A percentile compares a stretch with the other conserved stretches of the same genome.
These are phyloP conservation scores for Anguilla megastoma DNA, from an alignment of 2,797 vertebrate genomes.

Conservation along the genomic window DNA sequence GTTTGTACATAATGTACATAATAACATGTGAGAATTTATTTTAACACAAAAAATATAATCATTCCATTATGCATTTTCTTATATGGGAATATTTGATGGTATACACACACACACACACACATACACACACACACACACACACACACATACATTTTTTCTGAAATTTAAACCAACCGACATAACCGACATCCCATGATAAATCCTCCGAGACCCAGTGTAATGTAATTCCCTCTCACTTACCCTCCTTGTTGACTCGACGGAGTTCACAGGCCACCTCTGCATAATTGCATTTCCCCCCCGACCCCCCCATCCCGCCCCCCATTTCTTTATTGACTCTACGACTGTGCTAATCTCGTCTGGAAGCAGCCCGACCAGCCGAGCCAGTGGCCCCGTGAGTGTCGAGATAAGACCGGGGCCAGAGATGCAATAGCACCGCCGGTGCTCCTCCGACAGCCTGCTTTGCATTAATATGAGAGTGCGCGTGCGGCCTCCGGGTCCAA, in stretches of 20 bases:
- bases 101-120: conserved; percentile 40
- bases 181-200: conserved; percentile 55
- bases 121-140: conserved; percentile 22
- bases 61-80: not conserved
- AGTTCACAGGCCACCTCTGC: conserved; percentile 62
- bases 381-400: conserved; percentile 50
- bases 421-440: not conserved
- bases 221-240: conserved; percentile 42
- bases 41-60: not conserved
- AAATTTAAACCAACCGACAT: conserved; percentile 25
- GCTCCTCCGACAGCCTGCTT: not conserved
- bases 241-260: conserved; percentile 41
- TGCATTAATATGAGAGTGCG: not conserved
- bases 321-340: conserved; percentile 60
- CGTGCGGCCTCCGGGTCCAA: not conserved
- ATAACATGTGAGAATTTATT: not conserved
- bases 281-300: conserved; percentile 52
- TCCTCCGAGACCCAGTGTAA: conserved; percentile 46
- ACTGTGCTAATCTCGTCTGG: conserved; percentile 53
- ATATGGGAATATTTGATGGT: no score
- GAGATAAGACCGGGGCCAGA: conserved; percentile 57
- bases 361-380: conserved; percentile 68
- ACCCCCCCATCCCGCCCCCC: conserved; percentile 31
- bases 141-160: conserved; percentile 9
- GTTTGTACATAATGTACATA: not conserved